These are phyloP conservation scores for Epistrophella euchroma DNA, from an alignment of 2,888 invertebrate species.

Conservation along the genomic window DNA sequence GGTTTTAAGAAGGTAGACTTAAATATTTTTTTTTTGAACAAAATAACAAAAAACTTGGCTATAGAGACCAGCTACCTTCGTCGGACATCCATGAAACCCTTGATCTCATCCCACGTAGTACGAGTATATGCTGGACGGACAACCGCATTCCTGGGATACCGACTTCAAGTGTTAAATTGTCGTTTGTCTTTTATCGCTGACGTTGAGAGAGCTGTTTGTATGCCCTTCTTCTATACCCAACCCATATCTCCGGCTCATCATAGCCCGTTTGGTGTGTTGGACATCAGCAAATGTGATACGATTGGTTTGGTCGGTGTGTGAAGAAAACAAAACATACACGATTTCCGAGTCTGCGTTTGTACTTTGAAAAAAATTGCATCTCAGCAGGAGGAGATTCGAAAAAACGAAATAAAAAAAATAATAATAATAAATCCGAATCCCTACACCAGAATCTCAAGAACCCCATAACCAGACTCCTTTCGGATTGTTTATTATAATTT, in stretches of 20 bases:
- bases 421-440: no score
- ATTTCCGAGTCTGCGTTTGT: neutral
- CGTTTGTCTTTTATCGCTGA: constrained; percentile 73
- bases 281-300: constrained; percentile 26
- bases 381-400: constrained; percentile 61
- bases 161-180: constrained; percentile 71
- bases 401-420: neutral
- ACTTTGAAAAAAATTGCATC: constrained; percentile 52
- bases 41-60: neutral
- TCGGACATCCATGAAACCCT: constrained; percentile 16
- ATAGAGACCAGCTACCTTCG: neutral
- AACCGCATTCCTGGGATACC: constrained; percentile 68
- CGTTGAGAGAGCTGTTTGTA: constrained; percentile 61
- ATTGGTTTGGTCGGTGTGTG: constrained; percentile 31
- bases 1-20: neutral
- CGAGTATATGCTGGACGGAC: constrained; percentile 14
- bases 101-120: constrained; percentile 50
- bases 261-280: neutral
- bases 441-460: neutral
- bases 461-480: constrained; percentile 37
- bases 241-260: no score
- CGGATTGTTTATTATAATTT: constrained; percentile 69
- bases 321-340: constrained; percentile 44
- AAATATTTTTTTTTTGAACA: neutral
- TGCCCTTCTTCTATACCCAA: constrained; percentile 34